Evolutionary conservation across 1,140 invertebrate species (phyloP).

Genomic region (Penaeus vannamei): DNA sequence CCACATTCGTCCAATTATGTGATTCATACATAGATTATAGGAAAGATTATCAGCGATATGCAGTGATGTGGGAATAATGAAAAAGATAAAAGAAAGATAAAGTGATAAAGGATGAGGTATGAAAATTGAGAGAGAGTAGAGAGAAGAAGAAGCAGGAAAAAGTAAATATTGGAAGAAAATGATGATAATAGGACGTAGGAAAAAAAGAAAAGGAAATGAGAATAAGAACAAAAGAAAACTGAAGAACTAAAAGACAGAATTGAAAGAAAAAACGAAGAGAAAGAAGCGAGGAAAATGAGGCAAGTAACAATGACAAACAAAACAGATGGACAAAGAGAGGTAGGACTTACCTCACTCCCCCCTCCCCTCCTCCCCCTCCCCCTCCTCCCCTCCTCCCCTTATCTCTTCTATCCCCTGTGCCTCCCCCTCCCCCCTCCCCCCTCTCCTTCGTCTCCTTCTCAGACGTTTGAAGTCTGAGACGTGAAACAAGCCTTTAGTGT

Average conservation of each 20-base stretch:
- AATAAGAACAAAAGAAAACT: background rate
- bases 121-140: background rate
- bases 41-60: too few relatives aligned
- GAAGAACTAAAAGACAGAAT: background rate
- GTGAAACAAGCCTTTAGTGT: slow-evolving; percentile 31
- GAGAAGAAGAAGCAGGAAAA: slow-evolving; percentile 2
- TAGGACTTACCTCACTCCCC: background rate
- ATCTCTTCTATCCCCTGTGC: background rate
- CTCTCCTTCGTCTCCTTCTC: background rate
- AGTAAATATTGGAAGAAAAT: background rate
- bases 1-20: too few relatives aligned
- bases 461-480: slow-evolving; percentile 5
- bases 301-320: background rate
- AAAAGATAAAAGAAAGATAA: background rate
- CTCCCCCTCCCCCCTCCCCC: background rate
- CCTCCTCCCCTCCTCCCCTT: background rate
- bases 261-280: background rate
- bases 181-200: background rate
- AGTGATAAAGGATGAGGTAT: too few relatives aligned
- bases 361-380: background rate
- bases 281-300: background rate
- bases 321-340: background rate
- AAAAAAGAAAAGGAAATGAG: background rate
- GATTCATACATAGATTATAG: too few relatives aligned
- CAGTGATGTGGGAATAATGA: too few relatives aligned